A percentile compares a stretch with the other conserved stretches of the same genome.
These are phyloP conservation scores for Meganola albula DNA, from an alignment of 2,888 invertebrate species.

Conservation along the genomic window DNA sequence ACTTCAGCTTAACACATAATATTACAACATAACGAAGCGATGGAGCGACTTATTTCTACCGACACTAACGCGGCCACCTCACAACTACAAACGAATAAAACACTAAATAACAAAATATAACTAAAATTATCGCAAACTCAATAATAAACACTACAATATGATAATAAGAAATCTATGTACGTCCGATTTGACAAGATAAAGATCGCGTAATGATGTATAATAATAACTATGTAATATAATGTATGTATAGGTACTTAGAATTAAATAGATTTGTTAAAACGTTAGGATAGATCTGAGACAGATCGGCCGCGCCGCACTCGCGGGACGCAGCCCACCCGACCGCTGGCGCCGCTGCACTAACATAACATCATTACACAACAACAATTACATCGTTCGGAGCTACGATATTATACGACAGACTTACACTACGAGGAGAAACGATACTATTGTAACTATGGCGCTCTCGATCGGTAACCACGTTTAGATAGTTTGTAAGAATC, in stretches of 20 bases:
- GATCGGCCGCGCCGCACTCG: slow-evolving; percentile 15
- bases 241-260: slow-evolving; percentile 48
- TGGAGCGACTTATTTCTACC: slow-evolving; percentile 9
- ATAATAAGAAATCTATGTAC: slow-evolving; percentile 32
- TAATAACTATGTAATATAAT: slow-evolving; percentile 32
- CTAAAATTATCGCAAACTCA: slow-evolving; percentile 67
- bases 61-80: slow-evolving; percentile 21
- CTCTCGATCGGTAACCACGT: neutral
- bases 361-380: too few species aligned
- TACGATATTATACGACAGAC: too few species aligned
- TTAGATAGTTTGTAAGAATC: too few species aligned
- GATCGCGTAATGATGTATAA: slow-evolving; percentile 47
- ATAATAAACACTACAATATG: slow-evolving; percentile 41
- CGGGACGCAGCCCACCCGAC: neutral
- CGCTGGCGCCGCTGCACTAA: neutral
- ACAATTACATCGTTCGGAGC: too few species aligned
- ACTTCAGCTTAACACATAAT: slow-evolving; percentile 9
- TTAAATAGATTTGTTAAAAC: slow-evolving; percentile 47
- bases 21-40: slow-evolving; percentile 4
- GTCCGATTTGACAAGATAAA: slow-evolving; percentile 58
- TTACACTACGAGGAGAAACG: too few species aligned
- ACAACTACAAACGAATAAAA: slow-evolving; percentile 55
- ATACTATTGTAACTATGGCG: neutral
- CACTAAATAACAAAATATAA: slow-evolving; percentile 74
- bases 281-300: slow-evolving; percentile 38